Evolutionary conservation across 2,797 vertebrate species (phyloP), one percentile per base, ranked within the genome.

Genomic region (Lycodopsis pacificus): DNA sequence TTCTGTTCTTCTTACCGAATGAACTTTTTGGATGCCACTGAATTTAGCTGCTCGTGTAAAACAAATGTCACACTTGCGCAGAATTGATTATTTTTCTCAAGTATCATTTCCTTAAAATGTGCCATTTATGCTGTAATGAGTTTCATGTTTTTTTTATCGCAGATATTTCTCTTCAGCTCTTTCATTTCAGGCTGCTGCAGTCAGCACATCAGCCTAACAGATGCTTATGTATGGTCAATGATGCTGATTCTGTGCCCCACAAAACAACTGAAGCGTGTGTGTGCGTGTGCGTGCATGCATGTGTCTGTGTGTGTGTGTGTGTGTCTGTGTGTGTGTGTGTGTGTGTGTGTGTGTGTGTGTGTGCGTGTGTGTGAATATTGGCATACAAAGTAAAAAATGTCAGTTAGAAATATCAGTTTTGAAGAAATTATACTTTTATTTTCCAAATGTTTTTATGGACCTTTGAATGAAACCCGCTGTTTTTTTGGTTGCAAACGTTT

Each of bases 81-180:
- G 59, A 76, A 78, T 62, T 44, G 42, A 14, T 22, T 46, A 51
- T 71, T 82, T 86, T 79, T 86, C 51, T 76, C 40, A 64, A 75
- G 67, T 71, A 17, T 51, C 2, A 57, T 77, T 84, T 79, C 25
- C 36, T 30, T 48, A 58, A 22, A 57, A 22, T 1, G 20, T 76
- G 65, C 67, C 73, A 80, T 86, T 76, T 74, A 57, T 68, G 51
- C 42, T 80, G 63, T 51, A 34, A 64, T 79, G 25, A 57, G n/a
- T 61, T 73, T 1, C 49, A 38, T 3, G 22, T 59, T 25, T 53
- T 14, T 32, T 48, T 65, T 22, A 44, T 40, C 27, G 36, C 54
- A 44, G 5, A 66, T 44, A n/a, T 68, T 62, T 70, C 17, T 68
- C 7, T 6, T 53, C 54, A 42, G 59, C 38, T 42, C 61, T 62